Base-by-base conservation (phyloP, 2,888 invertebrate genomes). In the Rhagonycha fulva region DNA sequence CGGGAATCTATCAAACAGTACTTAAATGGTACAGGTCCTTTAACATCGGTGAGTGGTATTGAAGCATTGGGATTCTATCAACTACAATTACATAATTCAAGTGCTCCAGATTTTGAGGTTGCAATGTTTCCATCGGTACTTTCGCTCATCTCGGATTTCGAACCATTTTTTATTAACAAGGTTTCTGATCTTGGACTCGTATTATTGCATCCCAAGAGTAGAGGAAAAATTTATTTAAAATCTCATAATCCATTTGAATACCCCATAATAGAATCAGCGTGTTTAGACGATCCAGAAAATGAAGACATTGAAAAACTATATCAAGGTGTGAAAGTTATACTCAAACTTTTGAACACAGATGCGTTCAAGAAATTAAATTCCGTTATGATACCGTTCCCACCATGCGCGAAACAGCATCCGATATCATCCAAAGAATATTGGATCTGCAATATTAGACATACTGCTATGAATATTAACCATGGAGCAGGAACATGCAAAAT, bases 401-500 rank as follows among this genome's bases (percentile, higher is more conserved):
- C 87, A 1, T 93, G 93, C 84, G 86, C 86, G 19, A 2, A 1
- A 19, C 73, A 84, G 0, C 78, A 86, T 11, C 73, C 79, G 5
- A 91, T 91, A 74, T 90, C 89, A 79, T 88, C 90, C 1, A 93
- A 93, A 77, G 90, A 90, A 61, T 94, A 93, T 82, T 93, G 93
- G 92, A 90, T 91, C 75, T 94, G 94, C 84, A 91, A 91, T 9
- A 74, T 82, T 23, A 79, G 79, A 74, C 78, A 91, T 7, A 83
- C 92, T 62, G 91, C 92, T 0, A 89, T 90, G 14, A 92, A 92
- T 0, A 86, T 92, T 60, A 92, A 92, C 82, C 93, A 93, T 85
- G 92, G 92, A 81, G 89, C 91, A 78, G 92, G 91, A 7, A 93
- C 93, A 0, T 91, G 91, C 81, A 91, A 92, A 79, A 94, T 94